Evolutionary conservation across 2,888 invertebrate genomes (phyloP).

Genomic region (Opisthograptis luteolata): DNA sequence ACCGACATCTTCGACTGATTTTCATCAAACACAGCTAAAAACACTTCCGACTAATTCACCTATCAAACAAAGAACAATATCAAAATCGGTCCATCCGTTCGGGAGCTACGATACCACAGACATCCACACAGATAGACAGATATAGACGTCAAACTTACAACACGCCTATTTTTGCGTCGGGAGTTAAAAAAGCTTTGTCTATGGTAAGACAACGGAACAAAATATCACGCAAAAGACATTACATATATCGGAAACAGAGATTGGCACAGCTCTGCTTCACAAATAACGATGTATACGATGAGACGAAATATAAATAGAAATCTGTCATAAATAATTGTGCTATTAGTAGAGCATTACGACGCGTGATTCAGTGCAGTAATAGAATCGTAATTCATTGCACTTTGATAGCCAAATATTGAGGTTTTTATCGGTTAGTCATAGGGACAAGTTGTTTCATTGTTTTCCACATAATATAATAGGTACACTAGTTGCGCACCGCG

Average conservation of each 20-base stretch:
- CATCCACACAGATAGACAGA: too few species aligned
- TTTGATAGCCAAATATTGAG: constrained; percentile 26
- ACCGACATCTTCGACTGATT: too few species aligned
- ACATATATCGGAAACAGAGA: constrained; percentile 5
- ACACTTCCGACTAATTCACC: too few species aligned
- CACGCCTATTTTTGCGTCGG: too few species aligned
- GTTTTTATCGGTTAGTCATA: constrained; percentile 22
- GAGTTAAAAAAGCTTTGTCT: too few species aligned
- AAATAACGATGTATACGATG: constrained; percentile 5
- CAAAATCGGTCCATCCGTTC: too few species aligned
- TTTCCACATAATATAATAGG: too few species aligned
- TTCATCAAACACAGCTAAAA: too few species aligned
- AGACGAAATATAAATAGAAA: constrained; percentile 15
- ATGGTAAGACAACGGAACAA: neutral
- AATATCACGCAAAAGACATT: neutral
- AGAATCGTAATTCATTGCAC: constrained; percentile 24
- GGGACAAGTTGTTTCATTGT: constrained; percentile 7
- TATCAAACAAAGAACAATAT: too few species aligned
- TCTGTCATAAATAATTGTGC: constrained; percentile 18
- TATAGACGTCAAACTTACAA: too few species aligned
- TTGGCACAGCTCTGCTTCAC: constrained; percentile 8
- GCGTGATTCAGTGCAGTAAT: constrained; percentile 15
- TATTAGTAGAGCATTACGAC: constrained; percentile 29
- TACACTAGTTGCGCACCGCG: too few species aligned
- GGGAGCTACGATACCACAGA: too few species aligned